Conservation (phyloP, 2,888 invertebrate genomes). For the Spodoptera picta region DNA sequence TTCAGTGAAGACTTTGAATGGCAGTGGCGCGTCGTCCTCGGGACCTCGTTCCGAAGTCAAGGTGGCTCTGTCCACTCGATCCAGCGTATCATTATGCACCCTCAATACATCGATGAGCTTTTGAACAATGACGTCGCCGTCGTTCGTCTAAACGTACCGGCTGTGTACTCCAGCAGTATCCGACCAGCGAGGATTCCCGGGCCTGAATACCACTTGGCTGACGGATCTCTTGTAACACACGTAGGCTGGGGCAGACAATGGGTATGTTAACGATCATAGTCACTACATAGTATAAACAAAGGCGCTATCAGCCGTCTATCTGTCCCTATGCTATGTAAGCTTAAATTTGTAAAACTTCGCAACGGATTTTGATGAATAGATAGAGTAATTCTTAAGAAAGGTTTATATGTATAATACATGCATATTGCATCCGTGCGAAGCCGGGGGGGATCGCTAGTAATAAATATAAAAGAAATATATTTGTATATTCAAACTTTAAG, state of each 20-base stretch:
- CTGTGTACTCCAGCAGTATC: conserved; percentile 50
- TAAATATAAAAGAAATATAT: not conserved
- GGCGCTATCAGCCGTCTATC: no score
- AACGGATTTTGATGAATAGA: no score
- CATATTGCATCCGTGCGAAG: no score
- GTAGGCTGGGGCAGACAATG: conserved; percentile 67
- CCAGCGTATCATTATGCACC: conserved; percentile 53
- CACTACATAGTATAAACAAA: no score
- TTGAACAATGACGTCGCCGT: conserved; percentile 66
- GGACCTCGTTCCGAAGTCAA: conserved; percentile 46
- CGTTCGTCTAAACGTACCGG: conserved; percentile 56
- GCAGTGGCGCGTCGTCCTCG: conserved; percentile 66
- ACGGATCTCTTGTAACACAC: conserved; percentile 26
- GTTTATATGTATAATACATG: no score
- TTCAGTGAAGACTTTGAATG: conserved; percentile 57
- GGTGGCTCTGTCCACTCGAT: conserved; percentile 60
- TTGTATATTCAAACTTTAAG: no score
- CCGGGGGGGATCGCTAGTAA: no score
- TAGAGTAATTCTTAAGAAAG: no score
- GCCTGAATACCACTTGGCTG: conserved; percentile 13
- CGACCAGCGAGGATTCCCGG: conserved; percentile 58
- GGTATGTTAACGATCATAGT: conserved; percentile 49
- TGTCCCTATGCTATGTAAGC: no score
- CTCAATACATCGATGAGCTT: conserved; percentile 44
- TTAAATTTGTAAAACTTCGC: no score